Conservation (phyloP, 1,140 invertebrate genomes). For the Drosophila mojavensis region DNA sequence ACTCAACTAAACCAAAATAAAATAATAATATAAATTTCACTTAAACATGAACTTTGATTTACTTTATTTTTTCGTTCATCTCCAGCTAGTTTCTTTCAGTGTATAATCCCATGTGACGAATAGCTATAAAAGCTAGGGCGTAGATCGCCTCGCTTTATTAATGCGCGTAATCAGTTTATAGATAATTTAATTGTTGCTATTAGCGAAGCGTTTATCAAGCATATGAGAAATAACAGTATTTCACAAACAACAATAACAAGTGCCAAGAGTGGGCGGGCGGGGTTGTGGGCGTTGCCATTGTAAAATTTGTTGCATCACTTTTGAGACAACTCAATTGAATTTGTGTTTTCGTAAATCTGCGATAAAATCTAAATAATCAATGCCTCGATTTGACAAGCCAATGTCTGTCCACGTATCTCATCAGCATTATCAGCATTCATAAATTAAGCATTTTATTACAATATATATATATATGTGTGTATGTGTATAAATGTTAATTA, state of each 20-base stretch:
- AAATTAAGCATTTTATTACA: slow-evolving; percentile 23
- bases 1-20: neutral
- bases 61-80: too few species aligned
- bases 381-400: neutral
- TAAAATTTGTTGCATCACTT: slow-evolving; percentile 18
- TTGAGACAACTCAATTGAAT: neutral
- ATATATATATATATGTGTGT: too few species aligned
- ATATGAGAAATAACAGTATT: slow-evolving; percentile 23
- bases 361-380: slow-evolving; percentile 28
- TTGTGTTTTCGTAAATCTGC: neutral
- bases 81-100: slow-evolving; percentile 5
- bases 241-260: slow-evolving; percentile 9
- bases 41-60: too few species aligned
- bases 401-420: neutral
- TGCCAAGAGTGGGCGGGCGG: too few species aligned
- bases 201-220: slow-evolving; percentile 45
- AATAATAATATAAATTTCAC: too few species aligned
- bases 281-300: neutral
- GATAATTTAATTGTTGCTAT: slow-evolving; percentile 73
- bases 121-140: slow-evolving; percentile 21
- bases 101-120: slow-evolving; percentile 28
- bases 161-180: slow-evolving; percentile 67
- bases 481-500: slow-evolving; percentile 7
- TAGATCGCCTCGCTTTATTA: slow-evolving; percentile 52
- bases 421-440: slow-evolving; percentile 17